Conservation (phyloP, 2,888 invertebrate genomes). For the Tigriopus californicus region DNA sequence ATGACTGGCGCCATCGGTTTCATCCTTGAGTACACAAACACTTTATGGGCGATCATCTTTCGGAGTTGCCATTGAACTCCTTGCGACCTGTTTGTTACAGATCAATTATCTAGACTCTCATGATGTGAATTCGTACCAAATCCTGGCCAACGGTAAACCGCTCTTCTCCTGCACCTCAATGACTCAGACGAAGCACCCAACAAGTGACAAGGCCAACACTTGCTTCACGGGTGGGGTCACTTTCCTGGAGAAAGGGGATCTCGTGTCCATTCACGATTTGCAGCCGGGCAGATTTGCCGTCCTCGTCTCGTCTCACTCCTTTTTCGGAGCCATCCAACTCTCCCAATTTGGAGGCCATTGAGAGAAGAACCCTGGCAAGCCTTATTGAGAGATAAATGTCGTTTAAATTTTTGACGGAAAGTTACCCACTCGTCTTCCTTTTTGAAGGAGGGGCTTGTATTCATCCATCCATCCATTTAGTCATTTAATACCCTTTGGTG, state of each 20-base stretch:
- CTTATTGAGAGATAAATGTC: no score
- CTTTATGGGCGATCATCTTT: no score
- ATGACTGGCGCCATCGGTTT: no score
- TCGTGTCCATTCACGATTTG: not conserved
- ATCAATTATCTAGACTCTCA: slow-evolving; percentile 6
- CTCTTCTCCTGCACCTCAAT: slow-evolving; percentile 5
- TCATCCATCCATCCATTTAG: no score
- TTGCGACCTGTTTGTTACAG: not conserved
- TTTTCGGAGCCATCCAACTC: slow-evolving; percentile 9
- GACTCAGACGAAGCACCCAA: slow-evolving; percentile 1
- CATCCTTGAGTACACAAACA: no score
- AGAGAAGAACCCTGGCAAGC: no score
- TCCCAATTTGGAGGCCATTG: not conserved
- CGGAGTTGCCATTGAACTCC: not conserved
- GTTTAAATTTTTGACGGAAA: no score
- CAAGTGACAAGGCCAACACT: slow-evolving; percentile 4
- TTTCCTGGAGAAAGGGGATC: slow-evolving; percentile 3
- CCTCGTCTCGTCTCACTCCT: slow-evolving; percentile 4
- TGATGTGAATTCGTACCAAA: slow-evolving; percentile 11
- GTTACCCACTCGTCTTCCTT: no score
- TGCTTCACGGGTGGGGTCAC: slow-evolving; percentile 8
- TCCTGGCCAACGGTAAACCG: not conserved
- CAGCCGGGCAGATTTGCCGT: slow-evolving; percentile 2
- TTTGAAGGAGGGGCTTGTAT: no score
- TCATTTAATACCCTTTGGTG: no score